Base-by-base conservation (phyloP, 2,113 vertebrate genomes). In the Osmerus eperlanus region DNA sequence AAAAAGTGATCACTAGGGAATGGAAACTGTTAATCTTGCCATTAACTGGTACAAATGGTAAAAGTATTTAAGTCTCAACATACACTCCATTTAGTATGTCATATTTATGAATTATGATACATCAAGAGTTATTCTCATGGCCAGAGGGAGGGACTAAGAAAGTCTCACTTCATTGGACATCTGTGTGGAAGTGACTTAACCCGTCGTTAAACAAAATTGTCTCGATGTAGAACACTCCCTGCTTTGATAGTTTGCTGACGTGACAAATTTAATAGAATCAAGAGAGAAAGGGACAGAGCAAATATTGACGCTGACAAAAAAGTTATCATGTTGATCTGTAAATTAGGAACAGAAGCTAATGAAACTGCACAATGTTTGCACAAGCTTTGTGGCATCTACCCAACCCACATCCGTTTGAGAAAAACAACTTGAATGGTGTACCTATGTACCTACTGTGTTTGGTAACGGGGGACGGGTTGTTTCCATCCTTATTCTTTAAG, bases 331-430 rank as follows among this genome's bases (percentile, higher is more conserved):
- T 61, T 60, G 76, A 85, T 85, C 72, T 68, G 71, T 25, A 66
- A 78, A 82, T 70, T 53, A 63, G 59, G 74, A 83, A 74, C 81
- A 82, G 71, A 85, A 78, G 68, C 75, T 72, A 68, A 32, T 72
- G 66, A 59, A 65, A 65, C 29, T 63, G 65, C n/a, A 1, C 23
- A 23, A 23, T 23, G 23, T 23, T 23, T 23, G 23, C 23, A 23
- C 23, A 23, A 23, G 23, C 23, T 23, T 23, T 23, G 23, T 23
- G 29, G 29, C 29, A 78, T 80, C 74, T 70, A 53, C 63, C 2
- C 25, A 76, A 83, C 77, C 83, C 87, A 85, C 84, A 85, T 86
- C 85, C 83, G 64, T 63, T 80, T 81, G 72, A 19, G 21, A 71
- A 76, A 78, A 88, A 84, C 80, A 81, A 73, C 21, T 32, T 28